These are phyloP conservation scores for Drosophila tsacasi DNA, from an alignment of 1,140 invertebrate genomes.

Conservation along the genomic window DNA sequence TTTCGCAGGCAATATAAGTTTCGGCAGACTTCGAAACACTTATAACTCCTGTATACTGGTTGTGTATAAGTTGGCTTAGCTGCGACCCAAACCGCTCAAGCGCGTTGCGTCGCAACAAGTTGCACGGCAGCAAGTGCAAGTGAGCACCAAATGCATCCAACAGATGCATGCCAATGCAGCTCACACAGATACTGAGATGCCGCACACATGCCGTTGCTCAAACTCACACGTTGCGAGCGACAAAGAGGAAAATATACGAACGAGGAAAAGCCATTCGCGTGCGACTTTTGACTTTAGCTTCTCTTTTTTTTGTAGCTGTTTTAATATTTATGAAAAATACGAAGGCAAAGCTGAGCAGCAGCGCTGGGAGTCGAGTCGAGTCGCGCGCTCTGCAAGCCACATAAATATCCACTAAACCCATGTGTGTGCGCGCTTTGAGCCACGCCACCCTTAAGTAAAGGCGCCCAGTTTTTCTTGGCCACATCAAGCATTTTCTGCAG, in stretches of 20 bases:
- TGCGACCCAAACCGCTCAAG: slow-evolving; percentile 35
- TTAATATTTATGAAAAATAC: slow-evolving; percentile 81
- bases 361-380: slow-evolving; percentile 58
- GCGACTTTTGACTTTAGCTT: slow-evolving; percentile 74
- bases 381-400: slow-evolving; percentile 64
- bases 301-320: slow-evolving; percentile 70
- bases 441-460: slow-evolving; percentile 73
- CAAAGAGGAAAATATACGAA: neutral
- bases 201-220: slow-evolving; percentile 49
- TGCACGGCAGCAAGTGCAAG: slow-evolving; percentile 9
- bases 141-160: slow-evolving; percentile 18
- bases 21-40: neutral
- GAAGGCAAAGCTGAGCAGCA: slow-evolving; percentile 31
- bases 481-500: slow-evolving; percentile 63
- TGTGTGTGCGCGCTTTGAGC: slow-evolving; percentile 33
- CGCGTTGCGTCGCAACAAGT: slow-evolving; percentile 24
- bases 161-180: slow-evolving; percentile 48
- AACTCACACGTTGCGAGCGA: slow-evolving; percentile 12
- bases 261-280: slow-evolving; percentile 29
- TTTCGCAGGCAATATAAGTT: slow-evolving; percentile 3
- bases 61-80: slow-evolving; percentile 41
- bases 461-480: slow-evolving; percentile 21
- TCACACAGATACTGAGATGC: slow-evolving; percentile 5
- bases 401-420: slow-evolving; percentile 80
- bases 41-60: neutral